Percentiles rank a stretch among this genome's conserved stretches.
phyloP scores from a whole-genome alignment of 2,888 invertebrate species.

The Macaria liturata region DNA sequence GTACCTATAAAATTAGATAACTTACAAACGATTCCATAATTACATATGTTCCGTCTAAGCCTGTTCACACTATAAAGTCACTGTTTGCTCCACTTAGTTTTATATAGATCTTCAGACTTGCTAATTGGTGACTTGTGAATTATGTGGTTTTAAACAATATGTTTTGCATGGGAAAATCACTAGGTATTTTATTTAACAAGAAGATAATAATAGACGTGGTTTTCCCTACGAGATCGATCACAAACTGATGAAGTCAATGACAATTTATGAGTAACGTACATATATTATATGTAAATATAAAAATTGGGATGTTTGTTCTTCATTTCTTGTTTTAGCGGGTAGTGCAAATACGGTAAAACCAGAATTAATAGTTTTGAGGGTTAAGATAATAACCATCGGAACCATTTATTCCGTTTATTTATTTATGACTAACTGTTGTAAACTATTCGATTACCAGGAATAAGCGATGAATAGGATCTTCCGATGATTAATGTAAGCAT shows the following conservation, averaged over 20 bases:
- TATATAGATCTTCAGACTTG: constrained; percentile 35
- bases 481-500: too few relatives aligned
- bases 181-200: neutral
- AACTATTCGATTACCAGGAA: too few relatives aligned
- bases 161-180: constrained; percentile 18
- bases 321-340: neutral
- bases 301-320: constrained; percentile 1
- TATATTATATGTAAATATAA: neutral
- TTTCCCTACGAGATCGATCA: constrained; percentile 7
- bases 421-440: too few relatives aligned
- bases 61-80: constrained; percentile 34
- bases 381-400: too few relatives aligned
- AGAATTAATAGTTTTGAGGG: too few relatives aligned
- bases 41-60: constrained; percentile 25
- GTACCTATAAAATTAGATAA: constrained; percentile 18
- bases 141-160: constrained; percentile 11
- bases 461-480: too few relatives aligned
- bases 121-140: constrained; percentile 41
- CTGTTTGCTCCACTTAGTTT: constrained; percentile 32
- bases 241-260: constrained; percentile 10
- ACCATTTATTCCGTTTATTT: too few relatives aligned
- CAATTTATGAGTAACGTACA: constrained; percentile 1
- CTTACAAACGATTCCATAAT: constrained; percentile 49
- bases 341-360: neutral
- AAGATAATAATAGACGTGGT: constrained; percentile 4